Conservation (phyloP, 2,113 vertebrate genomes). For the Hirundichthys speculiger region DNA sequence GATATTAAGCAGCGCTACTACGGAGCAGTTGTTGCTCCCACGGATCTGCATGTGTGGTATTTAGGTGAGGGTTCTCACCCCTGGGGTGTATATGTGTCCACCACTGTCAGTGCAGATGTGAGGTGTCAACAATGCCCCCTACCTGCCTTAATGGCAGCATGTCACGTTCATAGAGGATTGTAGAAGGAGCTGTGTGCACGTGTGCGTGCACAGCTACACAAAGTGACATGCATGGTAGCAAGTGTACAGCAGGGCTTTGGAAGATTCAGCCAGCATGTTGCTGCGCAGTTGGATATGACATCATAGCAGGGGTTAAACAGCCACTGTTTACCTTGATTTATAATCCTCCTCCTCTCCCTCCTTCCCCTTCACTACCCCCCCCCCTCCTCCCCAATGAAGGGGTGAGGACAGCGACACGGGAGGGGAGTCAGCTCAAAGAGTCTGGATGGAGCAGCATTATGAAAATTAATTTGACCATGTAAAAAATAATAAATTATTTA, state of each 20-base stretch:
- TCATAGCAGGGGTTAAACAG: slow-evolving; percentile 80
- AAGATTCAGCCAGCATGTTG: slow-evolving; percentile 67
- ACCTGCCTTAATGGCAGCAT: slow-evolving; percentile 33
- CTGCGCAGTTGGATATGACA: slow-evolving; percentile 76
- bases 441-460: slow-evolving; percentile 23
- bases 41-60: background rate
- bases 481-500: slow-evolving; percentile 41
- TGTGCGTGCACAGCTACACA: too few relatives aligned
- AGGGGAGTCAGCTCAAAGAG: slow-evolving; percentile 8
- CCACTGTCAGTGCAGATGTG: slow-evolving; percentile 2
- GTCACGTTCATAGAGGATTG: slow-evolving; percentile 46
- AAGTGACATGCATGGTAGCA: slow-evolving; percentile 20
- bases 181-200: slow-evolving; percentile 26
- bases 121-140: slow-evolving; percentile 8
- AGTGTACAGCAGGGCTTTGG: slow-evolving; percentile 33
- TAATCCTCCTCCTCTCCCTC: slow-evolving; percentile 54
- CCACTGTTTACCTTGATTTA: slow-evolving; percentile 82
- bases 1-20: background rate
- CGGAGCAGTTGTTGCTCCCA: background rate
- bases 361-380: slow-evolving; percentile 9
- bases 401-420: slow-evolving; percentile 40
- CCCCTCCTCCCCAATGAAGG: slow-evolving; percentile 18
- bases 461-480: slow-evolving; percentile 49
- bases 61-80: background rate
- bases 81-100: background rate